Base-by-base conservation (phyloP, 2,888 invertebrate genomes). In the Stenchaetothrips biformis region DNA sequence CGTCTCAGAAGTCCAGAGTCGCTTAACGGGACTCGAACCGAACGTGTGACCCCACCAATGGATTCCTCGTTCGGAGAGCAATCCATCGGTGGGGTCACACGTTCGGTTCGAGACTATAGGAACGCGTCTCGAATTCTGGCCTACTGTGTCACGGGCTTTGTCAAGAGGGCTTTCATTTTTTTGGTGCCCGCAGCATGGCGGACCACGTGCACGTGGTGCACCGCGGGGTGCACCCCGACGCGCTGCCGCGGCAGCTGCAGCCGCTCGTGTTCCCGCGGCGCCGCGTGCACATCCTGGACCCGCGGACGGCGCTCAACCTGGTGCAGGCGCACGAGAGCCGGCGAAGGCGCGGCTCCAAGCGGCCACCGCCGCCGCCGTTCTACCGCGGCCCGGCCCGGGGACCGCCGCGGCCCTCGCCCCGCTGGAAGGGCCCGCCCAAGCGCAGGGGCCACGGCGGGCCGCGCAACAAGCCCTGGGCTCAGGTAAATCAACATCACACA, bases 381-480 rank as follows among this genome's bases (percentile, higher is more conserved):
- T 25, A 74, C 67, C 67, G 67, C 3, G 67, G 25, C 67, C 67
- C 21, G 67, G 3, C 67, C 67, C 9, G 67, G 67, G 53, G 53
- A 16, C 9, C 53, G 16, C 53, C 13, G 53, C 53, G 67, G 37
- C 37, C n/a, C 18, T 21, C 62, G 62, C n/a, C 67, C 3, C 67
- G 67, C n/a, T 67, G 67, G 67, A 67, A 67, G 67, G 67, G 67
- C n/a, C 21, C 67, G 21, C 67, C 67, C 67, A 74, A 74, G 67
- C 67, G 67, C 21, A 74, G 25, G 67, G 67, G 67, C 67, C 18
- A 59, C 59, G 59, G 59, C 59, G 59, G 59, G 18, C 67, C 67
- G 6, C 21, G 67, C 9, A 25, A 25, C 67, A 74, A 74, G 67
- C 67, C 67, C 9, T 25, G 67, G 67, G 7, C 67, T 7, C 67